Evolutionary conservation across 2,797 vertebrate species (phyloP).

Genomic region (Protonibea diacanthus): DNA sequence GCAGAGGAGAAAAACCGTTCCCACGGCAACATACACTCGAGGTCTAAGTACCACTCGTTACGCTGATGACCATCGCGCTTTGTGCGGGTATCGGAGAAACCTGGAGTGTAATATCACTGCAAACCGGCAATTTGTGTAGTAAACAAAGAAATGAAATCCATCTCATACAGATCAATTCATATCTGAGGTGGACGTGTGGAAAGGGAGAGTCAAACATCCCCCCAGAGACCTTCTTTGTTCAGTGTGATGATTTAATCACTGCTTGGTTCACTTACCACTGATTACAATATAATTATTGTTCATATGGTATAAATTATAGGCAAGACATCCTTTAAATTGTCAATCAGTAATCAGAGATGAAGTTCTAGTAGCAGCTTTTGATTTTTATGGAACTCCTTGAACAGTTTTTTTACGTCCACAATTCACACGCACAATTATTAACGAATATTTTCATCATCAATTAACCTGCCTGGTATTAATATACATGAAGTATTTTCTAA

Average conservation of each 20-base stretch:
- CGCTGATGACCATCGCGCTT: conserved; percentile 3
- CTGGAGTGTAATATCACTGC: neutral
- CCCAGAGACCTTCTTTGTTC: neutral
- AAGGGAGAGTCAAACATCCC: neutral
- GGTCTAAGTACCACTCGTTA: neutral
- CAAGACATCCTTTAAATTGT: neutral
- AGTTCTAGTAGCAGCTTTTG: neutral
- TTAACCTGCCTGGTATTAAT: no score
- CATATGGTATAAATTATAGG: no score
- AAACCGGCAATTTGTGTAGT: neutral
- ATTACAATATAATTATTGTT: neutral
- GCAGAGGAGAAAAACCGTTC: conserved; percentile 9
- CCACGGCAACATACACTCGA: conserved; percentile 19
- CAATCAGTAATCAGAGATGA: neutral
- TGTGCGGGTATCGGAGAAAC: neutral
- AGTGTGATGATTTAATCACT: neutral
- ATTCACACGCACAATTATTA: no score
- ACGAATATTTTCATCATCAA: no score
- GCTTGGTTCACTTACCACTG: neutral
- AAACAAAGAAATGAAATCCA: neutral
- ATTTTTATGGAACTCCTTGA: neutral
- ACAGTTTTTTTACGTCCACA: no score
- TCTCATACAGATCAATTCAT: neutral
- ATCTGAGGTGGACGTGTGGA: neutral
- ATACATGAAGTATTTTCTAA: no score